These are phyloP conservation scores for Apis cerana DNA, from an alignment of 1,140 invertebrate genomes.

Conservation along the genomic window DNA sequence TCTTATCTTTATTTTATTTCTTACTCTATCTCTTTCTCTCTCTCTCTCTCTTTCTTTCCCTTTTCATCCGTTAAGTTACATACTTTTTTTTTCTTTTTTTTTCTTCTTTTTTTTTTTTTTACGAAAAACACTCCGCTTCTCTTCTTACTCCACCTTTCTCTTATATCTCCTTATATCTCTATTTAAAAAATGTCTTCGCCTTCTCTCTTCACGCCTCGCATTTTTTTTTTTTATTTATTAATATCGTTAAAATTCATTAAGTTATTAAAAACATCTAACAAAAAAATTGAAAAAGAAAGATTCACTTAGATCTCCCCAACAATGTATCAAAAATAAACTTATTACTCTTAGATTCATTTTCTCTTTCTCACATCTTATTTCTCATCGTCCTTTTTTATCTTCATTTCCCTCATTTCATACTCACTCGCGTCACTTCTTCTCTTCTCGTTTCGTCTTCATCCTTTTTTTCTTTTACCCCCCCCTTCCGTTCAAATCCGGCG, in stretches of 20 bases:
- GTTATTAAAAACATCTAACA: constrained; percentile 79
- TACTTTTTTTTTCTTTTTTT: constrained; percentile 1
- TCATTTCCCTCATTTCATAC: too few species aligned
- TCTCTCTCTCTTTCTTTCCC: constrained; percentile 12
- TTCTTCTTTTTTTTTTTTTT: background rate
- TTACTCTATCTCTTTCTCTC: constrained; percentile 10
- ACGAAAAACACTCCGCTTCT: background rate
- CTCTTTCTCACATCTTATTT: constrained; percentile 42
- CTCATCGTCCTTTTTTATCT: background rate
- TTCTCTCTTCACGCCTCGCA: constrained; percentile 39
- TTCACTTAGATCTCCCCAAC: constrained; percentile 75
- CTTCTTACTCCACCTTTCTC: constrained; percentile 4
- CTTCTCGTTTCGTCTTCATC: background rate
- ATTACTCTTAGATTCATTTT: constrained; percentile 71
- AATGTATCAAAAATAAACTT: constrained; percentile 82
- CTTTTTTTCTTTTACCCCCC: background rate
- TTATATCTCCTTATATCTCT: constrained; percentile 56
- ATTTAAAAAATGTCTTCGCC: constrained; percentile 56
- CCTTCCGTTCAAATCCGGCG: background rate
- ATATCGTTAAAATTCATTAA: constrained; percentile 80
- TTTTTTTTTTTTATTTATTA: constrained; percentile 55
- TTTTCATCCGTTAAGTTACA: constrained; percentile 49
- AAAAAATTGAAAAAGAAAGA: constrained; percentile 76
- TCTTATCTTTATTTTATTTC: background rate
- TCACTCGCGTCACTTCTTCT: constrained; percentile 23